Evolutionary conservation across 2,113 vertebrate species (phyloP), one percentile per base, ranked within the genome.

Genomic region (Motacilla tschutschensis): DNA sequence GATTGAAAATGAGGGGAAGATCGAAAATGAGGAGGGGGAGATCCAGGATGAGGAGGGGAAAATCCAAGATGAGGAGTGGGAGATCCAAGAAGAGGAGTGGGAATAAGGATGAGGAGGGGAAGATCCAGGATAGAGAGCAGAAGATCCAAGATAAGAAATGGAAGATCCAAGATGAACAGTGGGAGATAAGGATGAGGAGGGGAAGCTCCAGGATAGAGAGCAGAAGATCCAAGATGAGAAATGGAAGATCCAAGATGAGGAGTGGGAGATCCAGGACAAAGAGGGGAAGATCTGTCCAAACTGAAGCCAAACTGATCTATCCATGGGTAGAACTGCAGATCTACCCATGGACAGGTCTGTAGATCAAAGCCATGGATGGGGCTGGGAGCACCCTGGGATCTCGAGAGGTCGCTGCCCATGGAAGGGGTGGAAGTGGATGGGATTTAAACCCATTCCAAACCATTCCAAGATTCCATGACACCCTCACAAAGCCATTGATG

Each of bases 301-400:
- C 35, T 9, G 10, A 33, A 46, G 14, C 33, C 31, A 54, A n/a
- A 54, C 20, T 33, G 53, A 54, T 15, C 53, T 6, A 21, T n/a
- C 53, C 53, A 21, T 14, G 53, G 31, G 31, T n/a, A 33, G 53
- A 54, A 21, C 19, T 20, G 5, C 31, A 33, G 13, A 9, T 33
- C 7, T 1, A 1, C 0, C 9, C 24, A 22, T 2, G 22, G 31
- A 4, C 3, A 46, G 58, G 25, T 3, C 5, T 1, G 5, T 0
- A 2, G 9, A 2, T 2, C 51, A 33, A 11, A 41, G 29, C 17
- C 31, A 10, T 6, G 72, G 51, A 9, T 3, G 38, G 28, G 15
- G 47, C 24, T 54, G 81, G 81, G 10, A 38, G 8, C 28, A 33
- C 7, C 22, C 17, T 28, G 54, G 60, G 14, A 14, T 0, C 4